These are phyloP conservation scores for Amorpha juglandis DNA, from an alignment of 2,888 invertebrate genomes.

Conservation along the genomic window DNA sequence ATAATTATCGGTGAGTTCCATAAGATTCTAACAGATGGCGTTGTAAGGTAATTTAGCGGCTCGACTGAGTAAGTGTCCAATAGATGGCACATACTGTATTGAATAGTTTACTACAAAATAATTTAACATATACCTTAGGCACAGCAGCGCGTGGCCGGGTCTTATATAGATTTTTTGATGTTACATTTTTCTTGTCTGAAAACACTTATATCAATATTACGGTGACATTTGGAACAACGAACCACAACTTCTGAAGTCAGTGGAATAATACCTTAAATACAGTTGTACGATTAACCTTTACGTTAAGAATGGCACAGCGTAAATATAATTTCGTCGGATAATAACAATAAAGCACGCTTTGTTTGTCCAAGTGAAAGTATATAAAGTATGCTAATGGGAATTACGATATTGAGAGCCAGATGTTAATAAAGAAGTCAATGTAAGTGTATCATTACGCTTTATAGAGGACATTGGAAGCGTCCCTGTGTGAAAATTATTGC, in stretches of 20 bases:
- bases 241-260: conserved; percentile 5
- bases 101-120: too few species aligned
- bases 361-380: conserved; percentile 20
- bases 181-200: too few species aligned
- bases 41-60: too few species aligned
- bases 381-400: conserved; percentile 11
- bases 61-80: too few species aligned
- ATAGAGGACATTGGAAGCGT: neutral
- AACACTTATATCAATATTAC: too few species aligned
- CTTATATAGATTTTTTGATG: too few species aligned
- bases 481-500: neutral
- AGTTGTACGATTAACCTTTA: conserved; percentile 7
- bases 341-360: conserved; percentile 22
- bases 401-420: conserved; percentile 15
- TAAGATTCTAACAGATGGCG: too few species aligned
- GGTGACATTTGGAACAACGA: too few species aligned
- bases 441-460: neutral
- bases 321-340: conserved; percentile 21
- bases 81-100: too few species aligned
- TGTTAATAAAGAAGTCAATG: conserved; percentile 11
- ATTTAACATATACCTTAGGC: too few species aligned
- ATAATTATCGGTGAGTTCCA: too few species aligned
- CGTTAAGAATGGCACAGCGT: neutral
- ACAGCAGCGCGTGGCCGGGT: too few species aligned
- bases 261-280: conserved; percentile 9